Conservation (phyloP, 2,797 vertebrate genomes). For the Pteronotus mesoamericanus region DNA sequence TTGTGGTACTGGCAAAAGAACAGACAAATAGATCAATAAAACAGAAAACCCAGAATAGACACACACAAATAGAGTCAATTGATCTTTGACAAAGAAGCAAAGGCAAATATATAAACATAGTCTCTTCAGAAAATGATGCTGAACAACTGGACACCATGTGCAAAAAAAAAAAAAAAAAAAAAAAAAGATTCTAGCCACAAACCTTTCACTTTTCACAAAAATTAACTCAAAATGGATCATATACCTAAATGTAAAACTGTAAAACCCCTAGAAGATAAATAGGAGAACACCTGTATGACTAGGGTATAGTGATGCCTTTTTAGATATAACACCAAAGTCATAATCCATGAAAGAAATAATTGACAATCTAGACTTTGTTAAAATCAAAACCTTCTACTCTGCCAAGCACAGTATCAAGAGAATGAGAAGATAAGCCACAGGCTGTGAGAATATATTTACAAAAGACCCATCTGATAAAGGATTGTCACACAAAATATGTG, state of each 20-base stretch:
- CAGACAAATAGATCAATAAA: not conserved
- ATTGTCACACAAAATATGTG: not conserved
- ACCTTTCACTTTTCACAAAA: not conserved
- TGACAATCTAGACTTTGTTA: not conserved
- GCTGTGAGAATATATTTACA: not conserved
- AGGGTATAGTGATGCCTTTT: not conserved
- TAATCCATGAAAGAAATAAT: not conserved
- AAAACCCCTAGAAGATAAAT: not conserved
- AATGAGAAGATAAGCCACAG: not conserved
- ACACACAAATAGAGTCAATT: not conserved
- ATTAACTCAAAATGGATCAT: not conserved
- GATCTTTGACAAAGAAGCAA: not conserved
- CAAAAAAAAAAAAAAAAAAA: not conserved
- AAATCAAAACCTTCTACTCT: not conserved
- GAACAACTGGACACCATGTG: not conserved
- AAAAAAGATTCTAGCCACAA: not conserved
- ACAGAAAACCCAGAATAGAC: not conserved
- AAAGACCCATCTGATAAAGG: not conserved
- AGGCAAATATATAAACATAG: not conserved
- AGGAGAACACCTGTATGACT: not conserved
- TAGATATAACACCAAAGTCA: not conserved
- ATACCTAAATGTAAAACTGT: not conserved
- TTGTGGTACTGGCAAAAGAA: not conserved
- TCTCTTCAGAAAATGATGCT: not conserved
- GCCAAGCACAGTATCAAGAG: not conserved